Percentiles rank a stretch among this genome's conserved stretches.
Conservation (phyloP, 1,140 invertebrate genomes). For the Coboldia fuscipes region DNA sequence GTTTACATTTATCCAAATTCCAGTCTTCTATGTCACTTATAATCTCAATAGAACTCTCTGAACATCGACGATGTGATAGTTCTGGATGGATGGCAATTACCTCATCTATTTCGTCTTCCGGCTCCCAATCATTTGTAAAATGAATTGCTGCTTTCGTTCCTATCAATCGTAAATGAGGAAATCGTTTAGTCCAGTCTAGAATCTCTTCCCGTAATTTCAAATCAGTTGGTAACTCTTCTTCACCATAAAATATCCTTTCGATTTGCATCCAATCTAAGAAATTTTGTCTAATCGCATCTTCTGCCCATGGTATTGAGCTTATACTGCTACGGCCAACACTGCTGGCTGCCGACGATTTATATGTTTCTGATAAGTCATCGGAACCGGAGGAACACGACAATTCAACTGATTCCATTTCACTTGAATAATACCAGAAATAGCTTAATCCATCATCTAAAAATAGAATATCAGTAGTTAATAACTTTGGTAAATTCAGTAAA, state of each 20-base stretch:
- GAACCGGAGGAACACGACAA: not conserved
- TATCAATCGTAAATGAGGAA: slow-evolving; percentile 8
- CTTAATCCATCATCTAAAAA: too few relatives aligned
- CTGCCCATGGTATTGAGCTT: slow-evolving; percentile 19
- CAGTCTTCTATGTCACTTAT: too few relatives aligned
- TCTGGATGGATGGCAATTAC: not conserved
- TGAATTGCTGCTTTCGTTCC: slow-evolving; percentile 1
- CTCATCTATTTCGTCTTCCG: not conserved
- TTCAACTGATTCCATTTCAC: too few relatives aligned
- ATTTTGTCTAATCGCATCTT: slow-evolving; percentile 20
- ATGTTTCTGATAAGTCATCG: not conserved
- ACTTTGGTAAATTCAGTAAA: too few relatives aligned
- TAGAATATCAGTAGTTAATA: too few relatives aligned
- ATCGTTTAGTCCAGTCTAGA: slow-evolving; percentile 15
- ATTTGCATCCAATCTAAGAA: slow-evolving; percentile 17
- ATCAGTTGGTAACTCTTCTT: slow-evolving; percentile 12
- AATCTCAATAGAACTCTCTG: not conserved
- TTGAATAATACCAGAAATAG: too few relatives aligned
- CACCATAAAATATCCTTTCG: slow-evolving; percentile 14
- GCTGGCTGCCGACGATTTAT: not conserved
- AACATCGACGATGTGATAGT: not conserved
- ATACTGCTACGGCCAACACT: not conserved
- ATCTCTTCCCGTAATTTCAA: slow-evolving; percentile 15
- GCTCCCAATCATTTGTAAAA: not conserved
- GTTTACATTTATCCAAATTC: too few relatives aligned